phyloP scores from a whole-genome alignment of 2,797 vertebrate species.

The Avahi laniger region DNA sequence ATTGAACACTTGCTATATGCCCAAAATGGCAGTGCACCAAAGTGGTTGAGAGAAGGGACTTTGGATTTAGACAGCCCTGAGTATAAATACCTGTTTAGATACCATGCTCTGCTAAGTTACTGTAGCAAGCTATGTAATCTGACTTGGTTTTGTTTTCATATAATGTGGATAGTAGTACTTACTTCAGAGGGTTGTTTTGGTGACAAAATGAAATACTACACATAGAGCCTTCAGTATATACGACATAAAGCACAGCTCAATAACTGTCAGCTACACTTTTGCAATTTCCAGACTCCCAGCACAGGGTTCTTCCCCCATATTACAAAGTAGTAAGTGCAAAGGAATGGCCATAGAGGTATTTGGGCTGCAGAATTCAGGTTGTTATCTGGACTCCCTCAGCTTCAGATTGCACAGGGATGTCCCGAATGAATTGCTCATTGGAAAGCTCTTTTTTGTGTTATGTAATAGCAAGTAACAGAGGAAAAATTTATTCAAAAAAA shows the following conservation, averaged over 20 bases:
- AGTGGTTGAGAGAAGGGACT: neutral
- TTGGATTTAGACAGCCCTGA: neutral
- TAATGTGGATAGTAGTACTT: no score
- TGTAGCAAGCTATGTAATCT: neutral
- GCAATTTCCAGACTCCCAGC: neutral
- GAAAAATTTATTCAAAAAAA: neutral
- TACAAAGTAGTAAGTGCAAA: neutral
- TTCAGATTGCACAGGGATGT: neutral
- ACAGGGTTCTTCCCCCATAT: neutral
- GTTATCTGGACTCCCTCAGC: neutral
- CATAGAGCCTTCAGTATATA: neutral
- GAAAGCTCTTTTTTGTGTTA: neutral
- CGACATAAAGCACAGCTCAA: neutral
- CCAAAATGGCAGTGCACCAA: neutral
- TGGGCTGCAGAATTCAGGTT: neutral
- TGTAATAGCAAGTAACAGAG: neutral
- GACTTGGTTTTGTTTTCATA: neutral
- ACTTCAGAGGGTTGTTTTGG: neutral
- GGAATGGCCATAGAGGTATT: fast-evolving
- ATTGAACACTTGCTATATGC: neutral
- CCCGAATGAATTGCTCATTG: neutral
- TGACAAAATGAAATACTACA: neutral
- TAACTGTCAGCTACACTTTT: neutral
- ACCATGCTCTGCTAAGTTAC: no score
- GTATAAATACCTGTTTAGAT: neutral